Conservation (phyloP, 1,140 invertebrate genomes). For the Meloidogyne hapla region DNA sequence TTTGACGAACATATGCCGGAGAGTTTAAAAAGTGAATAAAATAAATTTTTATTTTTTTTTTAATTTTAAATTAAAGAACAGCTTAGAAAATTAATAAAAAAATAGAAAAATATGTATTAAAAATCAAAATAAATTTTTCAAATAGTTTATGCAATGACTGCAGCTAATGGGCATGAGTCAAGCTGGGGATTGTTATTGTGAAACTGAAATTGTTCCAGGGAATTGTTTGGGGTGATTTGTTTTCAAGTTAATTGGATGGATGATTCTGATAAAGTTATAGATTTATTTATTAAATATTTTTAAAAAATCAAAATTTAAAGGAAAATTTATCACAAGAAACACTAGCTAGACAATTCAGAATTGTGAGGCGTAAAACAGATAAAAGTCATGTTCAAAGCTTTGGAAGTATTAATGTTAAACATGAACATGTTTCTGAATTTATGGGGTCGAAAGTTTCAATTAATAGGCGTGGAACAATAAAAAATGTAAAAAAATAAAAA, state of each 20-base stretch:
- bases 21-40: conserved; percentile 63
- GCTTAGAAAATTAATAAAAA: too few relatives aligned
- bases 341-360: conserved; percentile 69
- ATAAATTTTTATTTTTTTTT: conserved; percentile 3
- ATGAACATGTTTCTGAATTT: conserved; percentile 61
- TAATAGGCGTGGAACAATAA: not conserved
- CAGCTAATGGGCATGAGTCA: conserved; percentile 69
- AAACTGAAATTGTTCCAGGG: conserved; percentile 51
- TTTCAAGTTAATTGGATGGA: conserved; percentile 73
- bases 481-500: conserved; percentile 5
- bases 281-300: not conserved
- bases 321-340: conserved; percentile 69
- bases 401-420: conserved; percentile 67
- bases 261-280: conserved; percentile 71
- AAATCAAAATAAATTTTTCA: not conserved
- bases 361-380: conserved; percentile 70
- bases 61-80: too few relatives aligned
- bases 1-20: conserved; percentile 70
- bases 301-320: conserved; percentile 54
- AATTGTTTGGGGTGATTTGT: conserved; percentile 59
- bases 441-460: conserved; percentile 50
- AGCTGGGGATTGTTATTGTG: conserved; percentile 62
- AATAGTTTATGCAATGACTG: conserved; percentile 67
- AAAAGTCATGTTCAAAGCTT: conserved; percentile 71
- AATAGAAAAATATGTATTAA: too few relatives aligned